A percentile compares a stretch with the other conserved stretches of the same genome.
Evolutionary conservation across 2,113 vertebrate species (phyloP).

Genomic region (Scortum barcoo): DNA sequence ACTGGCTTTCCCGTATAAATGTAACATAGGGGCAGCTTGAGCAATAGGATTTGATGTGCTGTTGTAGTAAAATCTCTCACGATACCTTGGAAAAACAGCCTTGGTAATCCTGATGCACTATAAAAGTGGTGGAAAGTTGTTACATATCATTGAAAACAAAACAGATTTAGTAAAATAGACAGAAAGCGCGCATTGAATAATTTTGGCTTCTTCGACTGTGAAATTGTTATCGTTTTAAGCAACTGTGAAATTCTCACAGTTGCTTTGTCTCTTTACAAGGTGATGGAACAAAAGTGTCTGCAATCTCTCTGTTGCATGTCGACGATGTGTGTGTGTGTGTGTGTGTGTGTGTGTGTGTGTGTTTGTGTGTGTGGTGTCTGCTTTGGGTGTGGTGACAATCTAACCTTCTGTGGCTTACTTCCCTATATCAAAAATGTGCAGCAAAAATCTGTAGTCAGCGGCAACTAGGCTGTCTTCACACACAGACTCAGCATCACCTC

Average conservation of each 20-base stretch:
- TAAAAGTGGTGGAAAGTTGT: constrained; percentile 8
- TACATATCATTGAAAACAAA: background rate
- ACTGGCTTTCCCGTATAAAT: constrained; percentile 61
- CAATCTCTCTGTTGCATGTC: constrained; percentile 33
- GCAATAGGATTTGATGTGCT: constrained; percentile 28
- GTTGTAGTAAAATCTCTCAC: background rate
- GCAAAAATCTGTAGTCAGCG: constrained; percentile 52
- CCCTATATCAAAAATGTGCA: constrained; percentile 57
- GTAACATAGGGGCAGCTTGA: constrained; percentile 26
- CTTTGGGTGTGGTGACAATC: constrained; percentile 58
- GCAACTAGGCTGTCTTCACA: constrained; percentile 9
- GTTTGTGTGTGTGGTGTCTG: constrained; percentile 1
- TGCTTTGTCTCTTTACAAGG: background rate
- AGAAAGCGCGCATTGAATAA: background rate
- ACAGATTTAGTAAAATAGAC: background rate
- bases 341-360: constrained; percentile 35
- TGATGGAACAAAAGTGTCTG: constrained; percentile 24
- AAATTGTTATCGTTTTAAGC: background rate
- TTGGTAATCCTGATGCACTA: background rate
- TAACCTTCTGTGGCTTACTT: constrained; percentile 63
- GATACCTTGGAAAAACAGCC: background rate
- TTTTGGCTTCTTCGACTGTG: background rate
- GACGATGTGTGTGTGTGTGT: constrained; percentile 4
- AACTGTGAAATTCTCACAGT: background rate
- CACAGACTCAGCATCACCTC: constrained; percentile 54